These are phyloP conservation scores for Perca flavescens DNA, from an alignment of 2,113 vertebrate species.

Conservation along the genomic window DNA sequence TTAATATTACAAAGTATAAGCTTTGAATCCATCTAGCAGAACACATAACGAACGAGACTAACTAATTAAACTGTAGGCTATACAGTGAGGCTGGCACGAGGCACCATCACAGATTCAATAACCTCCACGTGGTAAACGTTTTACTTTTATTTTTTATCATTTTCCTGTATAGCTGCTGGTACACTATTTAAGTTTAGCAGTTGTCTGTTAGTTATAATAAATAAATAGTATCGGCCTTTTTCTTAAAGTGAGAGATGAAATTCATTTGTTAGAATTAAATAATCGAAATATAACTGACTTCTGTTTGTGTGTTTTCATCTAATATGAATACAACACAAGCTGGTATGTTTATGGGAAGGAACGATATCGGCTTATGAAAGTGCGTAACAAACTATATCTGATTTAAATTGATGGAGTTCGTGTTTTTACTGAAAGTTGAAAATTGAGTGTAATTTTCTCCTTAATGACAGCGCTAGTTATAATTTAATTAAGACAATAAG, in stretches of 20 bases:
- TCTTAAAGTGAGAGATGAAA: background rate
- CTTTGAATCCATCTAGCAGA: conserved; percentile 16
- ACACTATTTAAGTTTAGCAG: background rate
- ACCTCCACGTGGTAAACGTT: background rate
- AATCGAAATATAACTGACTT: background rate
- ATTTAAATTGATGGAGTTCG: background rate
- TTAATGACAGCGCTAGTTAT: too few relatives aligned
- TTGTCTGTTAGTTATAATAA: background rate
- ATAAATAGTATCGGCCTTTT: background rate
- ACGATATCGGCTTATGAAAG: background rate
- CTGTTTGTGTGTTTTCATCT: background rate
- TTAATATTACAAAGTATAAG: conserved; percentile 51
- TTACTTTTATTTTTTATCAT: background rate
- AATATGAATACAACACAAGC: background rate
- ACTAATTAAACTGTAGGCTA: background rate
- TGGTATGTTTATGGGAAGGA: background rate
- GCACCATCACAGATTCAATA: background rate
- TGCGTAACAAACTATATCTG: background rate
- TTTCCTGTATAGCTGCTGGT: background rate
- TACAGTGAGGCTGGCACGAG: background rate
- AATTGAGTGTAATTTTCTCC: background rate
- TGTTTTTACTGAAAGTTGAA: background rate
- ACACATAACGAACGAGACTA: background rate
- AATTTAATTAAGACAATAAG: background rate
- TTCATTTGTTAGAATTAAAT: background rate